Percentiles rank a stretch among this genome's conserved stretches.
Evolutionary conservation across 2,888 invertebrate genomes (phyloP).

Genomic region (Barypeithes pellucidus): DNA sequence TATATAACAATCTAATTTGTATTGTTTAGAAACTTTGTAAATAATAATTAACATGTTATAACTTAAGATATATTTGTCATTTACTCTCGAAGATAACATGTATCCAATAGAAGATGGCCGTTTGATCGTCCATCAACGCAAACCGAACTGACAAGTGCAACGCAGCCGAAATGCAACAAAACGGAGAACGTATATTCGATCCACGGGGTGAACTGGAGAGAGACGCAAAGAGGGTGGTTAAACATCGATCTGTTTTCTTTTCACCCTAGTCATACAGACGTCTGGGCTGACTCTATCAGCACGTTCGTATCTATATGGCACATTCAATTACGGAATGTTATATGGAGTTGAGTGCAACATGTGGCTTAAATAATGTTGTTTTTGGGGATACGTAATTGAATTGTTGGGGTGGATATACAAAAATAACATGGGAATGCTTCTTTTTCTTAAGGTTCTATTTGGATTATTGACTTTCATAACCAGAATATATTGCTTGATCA

Average conservation of each 20-base stretch:
- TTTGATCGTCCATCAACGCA: constrained; percentile 56
- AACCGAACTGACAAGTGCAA: constrained; percentile 40
- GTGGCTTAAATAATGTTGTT: constrained; percentile 55
- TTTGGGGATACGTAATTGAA: constrained; percentile 51
- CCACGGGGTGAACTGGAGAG: constrained; percentile 55
- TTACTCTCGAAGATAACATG: constrained; percentile 51
- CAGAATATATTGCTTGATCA: constrained; percentile 3
- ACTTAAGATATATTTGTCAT: constrained; percentile 29
- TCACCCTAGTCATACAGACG: constrained; percentile 68
- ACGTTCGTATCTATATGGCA: constrained; percentile 51
- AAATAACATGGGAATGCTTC: constrained; percentile 44
- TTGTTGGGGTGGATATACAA: constrained; percentile 51
- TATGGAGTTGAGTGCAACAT: constrained; percentile 50
- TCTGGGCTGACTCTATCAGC: constrained; percentile 62
- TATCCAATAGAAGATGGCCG: constrained; percentile 64
- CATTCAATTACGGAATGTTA: constrained; percentile 50
- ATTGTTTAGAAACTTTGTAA: too few relatives aligned
- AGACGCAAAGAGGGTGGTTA: constrained; percentile 55
- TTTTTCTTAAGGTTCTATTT: constrained; percentile 29
- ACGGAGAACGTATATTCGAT: constrained; percentile 41
- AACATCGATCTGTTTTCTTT: constrained; percentile 67
- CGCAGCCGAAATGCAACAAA: constrained; percentile 46
- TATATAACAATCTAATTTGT: too few relatives aligned
- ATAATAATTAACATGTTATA: too few relatives aligned
- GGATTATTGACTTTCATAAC: constrained; percentile 2